phyloP scores from a whole-genome alignment of 2,797 vertebrate species.

The Erethizon dorsatum region DNA sequence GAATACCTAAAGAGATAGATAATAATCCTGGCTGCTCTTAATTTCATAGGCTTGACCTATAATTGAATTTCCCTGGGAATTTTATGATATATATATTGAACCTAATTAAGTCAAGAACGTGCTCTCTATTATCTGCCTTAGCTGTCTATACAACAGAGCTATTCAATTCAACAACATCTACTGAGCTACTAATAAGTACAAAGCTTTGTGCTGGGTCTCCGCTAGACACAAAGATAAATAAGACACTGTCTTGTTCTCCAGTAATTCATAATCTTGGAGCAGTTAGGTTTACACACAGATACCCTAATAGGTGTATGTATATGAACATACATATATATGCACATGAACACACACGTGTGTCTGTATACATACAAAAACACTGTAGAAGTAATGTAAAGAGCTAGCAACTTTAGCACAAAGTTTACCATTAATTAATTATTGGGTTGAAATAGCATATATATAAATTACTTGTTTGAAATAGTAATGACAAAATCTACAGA shows the following conservation, averaged over 20 bases:
- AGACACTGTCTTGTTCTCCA: neutral
- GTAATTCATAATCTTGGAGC: neutral
- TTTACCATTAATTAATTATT: conserved; percentile 17
- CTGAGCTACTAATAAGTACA: conserved; percentile 61
- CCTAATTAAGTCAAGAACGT: conserved; percentile 66
- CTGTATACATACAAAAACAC: neutral
- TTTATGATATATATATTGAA: conserved; percentile 70
- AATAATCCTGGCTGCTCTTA: conserved; percentile 44
- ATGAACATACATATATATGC: neutral
- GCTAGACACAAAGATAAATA: conserved; percentile 30
- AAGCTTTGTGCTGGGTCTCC: neutral
- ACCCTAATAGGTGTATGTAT: neutral
- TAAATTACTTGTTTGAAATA: neutral
- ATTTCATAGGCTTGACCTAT: conserved; percentile 31
- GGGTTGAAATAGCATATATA: neutral
- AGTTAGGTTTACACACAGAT: neutral
- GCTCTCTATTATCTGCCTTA: conserved; percentile 53
- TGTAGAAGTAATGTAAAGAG: conserved; percentile 31
- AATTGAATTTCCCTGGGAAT: conserved; percentile 68
- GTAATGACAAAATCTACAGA: neutral
- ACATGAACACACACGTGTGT: neutral
- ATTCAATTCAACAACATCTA: conserved; percentile 66
- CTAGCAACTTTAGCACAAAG: neutral
- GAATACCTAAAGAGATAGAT: conserved; percentile 20
- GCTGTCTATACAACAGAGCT: neutral